phyloP scores from a whole-genome alignment of 2,797 vertebrate species.

The Sebastes itinus region DNA sequence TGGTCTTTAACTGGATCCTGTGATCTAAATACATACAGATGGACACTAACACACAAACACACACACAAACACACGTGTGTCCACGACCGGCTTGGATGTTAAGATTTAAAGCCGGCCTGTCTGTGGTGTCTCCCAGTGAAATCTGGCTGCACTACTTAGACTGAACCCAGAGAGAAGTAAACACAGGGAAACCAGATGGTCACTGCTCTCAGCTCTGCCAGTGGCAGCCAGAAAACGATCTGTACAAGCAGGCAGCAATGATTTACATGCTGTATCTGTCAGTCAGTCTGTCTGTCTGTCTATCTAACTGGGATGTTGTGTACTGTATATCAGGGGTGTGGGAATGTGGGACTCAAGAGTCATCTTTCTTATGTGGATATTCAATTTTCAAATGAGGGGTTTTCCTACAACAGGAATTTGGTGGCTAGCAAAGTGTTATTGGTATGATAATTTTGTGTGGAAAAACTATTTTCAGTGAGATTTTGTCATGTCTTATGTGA shows the following conservation, averaged over 20 bases:
- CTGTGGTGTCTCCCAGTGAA: slow-evolving; percentile 56
- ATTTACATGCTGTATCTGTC: slow-evolving; percentile 35
- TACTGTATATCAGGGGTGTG: not conserved
- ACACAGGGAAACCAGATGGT: slow-evolving; percentile 72
- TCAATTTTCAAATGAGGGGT: not conserved
- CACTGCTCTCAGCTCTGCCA: slow-evolving; percentile 46
- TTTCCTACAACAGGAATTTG: not conserved
- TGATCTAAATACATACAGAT: slow-evolving; percentile 44
- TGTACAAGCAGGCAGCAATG: slow-evolving; percentile 37
- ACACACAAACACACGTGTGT: slow-evolving; percentile 5
- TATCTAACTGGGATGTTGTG: slow-evolving; percentile 6
- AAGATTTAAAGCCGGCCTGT: slow-evolving; percentile 50
- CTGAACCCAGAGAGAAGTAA: slow-evolving; percentile 60
- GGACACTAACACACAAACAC: not conserved
- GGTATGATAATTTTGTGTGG: not conserved
- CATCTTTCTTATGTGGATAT: not conserved
- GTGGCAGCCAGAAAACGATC: slow-evolving; percentile 55
- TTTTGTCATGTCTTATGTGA: not conserved
- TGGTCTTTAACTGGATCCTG: slow-evolving; percentile 35
- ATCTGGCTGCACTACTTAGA: slow-evolving; percentile 59
- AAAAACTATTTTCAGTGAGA: not conserved
- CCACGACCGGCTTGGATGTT: slow-evolving; percentile 32
- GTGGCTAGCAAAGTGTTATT: not conserved
- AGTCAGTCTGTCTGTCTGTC: not conserved
- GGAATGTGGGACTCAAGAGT: not conserved